Percentiles rank a stretch among this genome's conserved stretches.
These are phyloP conservation scores for Trichoplax adhaerens DNA, from an alignment of 37 sponge, comb jelly and placozoan species.

Conservation along the genomic window DNA sequence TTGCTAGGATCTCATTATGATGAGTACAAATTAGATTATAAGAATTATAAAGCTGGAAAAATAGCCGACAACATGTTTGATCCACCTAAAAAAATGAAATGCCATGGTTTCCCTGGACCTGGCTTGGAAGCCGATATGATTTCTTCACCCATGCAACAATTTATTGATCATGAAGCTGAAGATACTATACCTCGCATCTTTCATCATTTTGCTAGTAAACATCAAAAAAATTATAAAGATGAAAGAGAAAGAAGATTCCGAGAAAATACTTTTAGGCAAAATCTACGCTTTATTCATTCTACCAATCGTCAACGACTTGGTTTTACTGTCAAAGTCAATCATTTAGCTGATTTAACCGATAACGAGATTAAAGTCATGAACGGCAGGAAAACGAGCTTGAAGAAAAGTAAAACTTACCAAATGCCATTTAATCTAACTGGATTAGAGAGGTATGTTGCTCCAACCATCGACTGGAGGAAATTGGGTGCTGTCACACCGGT, in stretches of 20 bases:
- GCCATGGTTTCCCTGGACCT: constrained; percentile 68
- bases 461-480: constrained; percentile 31
- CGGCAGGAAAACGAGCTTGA: constrained; percentile 10
- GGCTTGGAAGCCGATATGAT: constrained; percentile 10
- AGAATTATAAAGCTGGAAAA: constrained; percentile 1
- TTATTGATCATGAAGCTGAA: constrained; percentile 24
- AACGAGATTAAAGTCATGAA: constrained; percentile 38
- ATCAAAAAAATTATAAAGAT: constrained; percentile 28
- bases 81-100: constrained; percentile 14
- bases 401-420: neutral
- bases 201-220: constrained; percentile 39
- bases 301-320: constrained; percentile 42
- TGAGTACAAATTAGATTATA: constrained; percentile 45
- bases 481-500: constrained; percentile 85
- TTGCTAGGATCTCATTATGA: constrained; percentile 89
- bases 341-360: constrained; percentile 55
- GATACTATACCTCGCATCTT: constrained; percentile 31
- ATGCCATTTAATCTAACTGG: neutral
- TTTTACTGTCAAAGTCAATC: constrained; percentile 63
- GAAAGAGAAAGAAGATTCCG: constrained; percentile 24
- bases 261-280: constrained; percentile 48
- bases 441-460: neutral
- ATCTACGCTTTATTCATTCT: constrained; percentile 53
- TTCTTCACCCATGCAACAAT: constrained; percentile 16
- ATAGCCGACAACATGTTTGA: constrained; percentile 5